Evolutionary conservation across 2,797 vertebrate genomes (phyloP).

Genomic region (Discoglossus pictus): DNA sequence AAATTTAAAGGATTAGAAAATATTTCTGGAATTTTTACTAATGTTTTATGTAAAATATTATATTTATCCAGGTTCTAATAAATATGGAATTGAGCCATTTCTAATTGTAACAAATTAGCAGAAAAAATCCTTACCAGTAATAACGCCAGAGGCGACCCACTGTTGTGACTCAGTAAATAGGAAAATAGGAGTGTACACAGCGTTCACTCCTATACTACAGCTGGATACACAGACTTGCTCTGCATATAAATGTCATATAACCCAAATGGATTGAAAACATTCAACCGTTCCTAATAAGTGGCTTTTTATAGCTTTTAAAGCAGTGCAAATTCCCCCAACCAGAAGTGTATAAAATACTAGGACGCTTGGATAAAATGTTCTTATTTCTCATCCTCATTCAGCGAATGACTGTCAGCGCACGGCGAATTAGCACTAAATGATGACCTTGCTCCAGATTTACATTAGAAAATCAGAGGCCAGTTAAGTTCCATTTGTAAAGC

Average conservation of each 20-base stretch:
- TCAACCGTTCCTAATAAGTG: constrained; percentile 28
- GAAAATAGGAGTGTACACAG: constrained; percentile 20
- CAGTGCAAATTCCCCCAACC: constrained; percentile 1
- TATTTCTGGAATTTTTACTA: no score
- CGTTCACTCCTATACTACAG: constrained; percentile 19
- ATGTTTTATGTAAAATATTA: no score
- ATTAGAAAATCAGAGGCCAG: no score
- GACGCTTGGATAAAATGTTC: not conserved
- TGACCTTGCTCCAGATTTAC: not conserved
- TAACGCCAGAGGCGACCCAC: no score
- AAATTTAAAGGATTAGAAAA: no score
- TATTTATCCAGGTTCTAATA: no score
- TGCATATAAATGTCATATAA: constrained; percentile 33
- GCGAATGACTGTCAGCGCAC: not conserved
- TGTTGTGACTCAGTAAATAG: constrained; percentile 22
- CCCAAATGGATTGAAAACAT: constrained; percentile 24
- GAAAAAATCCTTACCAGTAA: constrained; percentile 17
- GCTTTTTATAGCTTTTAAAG: constrained; percentile 18
- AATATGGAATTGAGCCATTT: no score
- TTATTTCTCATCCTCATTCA: no score
- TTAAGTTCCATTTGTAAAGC: not conserved
- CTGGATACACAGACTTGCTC: constrained; percentile 9
- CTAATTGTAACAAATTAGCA: no score
- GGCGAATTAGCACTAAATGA: not conserved
- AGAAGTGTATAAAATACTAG: constrained; percentile 17